Evolutionary conservation across 2,113 vertebrate genomes (phyloP).

Genomic region (Chaetodon trifascialis): DNA sequence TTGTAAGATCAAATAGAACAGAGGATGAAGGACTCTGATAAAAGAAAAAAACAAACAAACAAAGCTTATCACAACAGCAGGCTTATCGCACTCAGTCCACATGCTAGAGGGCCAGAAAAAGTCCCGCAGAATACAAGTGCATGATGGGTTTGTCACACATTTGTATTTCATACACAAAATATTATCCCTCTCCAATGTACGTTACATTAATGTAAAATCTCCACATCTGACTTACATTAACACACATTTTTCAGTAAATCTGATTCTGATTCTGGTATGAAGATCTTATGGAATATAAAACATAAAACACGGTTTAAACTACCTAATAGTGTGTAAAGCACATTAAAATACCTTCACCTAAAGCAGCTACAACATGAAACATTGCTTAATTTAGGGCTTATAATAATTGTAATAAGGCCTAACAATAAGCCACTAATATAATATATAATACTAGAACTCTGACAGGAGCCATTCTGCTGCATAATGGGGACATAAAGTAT

Average conservation of each 20-base stretch:
- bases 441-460: not conserved
- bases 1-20: conserved; percentile 40
- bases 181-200: too few species aligned
- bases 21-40: not conserved
- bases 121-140: conserved; percentile 11
- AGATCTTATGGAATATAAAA: too few species aligned
- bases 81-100: conserved; percentile 30
- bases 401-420: not conserved
- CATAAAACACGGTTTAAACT: too few species aligned
- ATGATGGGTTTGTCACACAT: not conserved
- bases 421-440: not conserved
- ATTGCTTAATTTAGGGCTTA: not conserved
- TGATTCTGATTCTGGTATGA: too few species aligned
- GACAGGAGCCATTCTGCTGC: not conserved
- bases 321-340: not conserved
- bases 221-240: not conserved
- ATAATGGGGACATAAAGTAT: not conserved
- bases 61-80: conserved; percentile 39
- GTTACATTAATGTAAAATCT: too few species aligned
- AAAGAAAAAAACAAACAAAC: not conserved
- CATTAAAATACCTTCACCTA: not conserved
- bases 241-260: too few species aligned
- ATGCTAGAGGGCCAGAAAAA: conserved; percentile 37
- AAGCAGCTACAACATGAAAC: not conserved
- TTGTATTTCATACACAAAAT: too few species aligned